Conservation (phyloP, 2,888 invertebrate species). For the Saturnia japonica region DNA sequence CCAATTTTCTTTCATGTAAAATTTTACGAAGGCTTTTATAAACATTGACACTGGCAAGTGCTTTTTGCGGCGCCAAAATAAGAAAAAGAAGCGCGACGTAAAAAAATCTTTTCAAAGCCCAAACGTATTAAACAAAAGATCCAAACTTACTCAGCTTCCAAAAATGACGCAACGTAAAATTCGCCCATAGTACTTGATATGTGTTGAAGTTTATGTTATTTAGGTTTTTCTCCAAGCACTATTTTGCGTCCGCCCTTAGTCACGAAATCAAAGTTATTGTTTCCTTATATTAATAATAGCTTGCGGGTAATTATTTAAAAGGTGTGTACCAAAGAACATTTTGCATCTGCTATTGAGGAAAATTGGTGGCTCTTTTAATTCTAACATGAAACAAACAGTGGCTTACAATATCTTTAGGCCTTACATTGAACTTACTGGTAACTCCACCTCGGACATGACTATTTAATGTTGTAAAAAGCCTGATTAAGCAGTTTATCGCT, state of each 20-base stretch:
- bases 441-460: too few relatives aligned
- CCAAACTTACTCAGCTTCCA: background rate
- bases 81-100: background rate
- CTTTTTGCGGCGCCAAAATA: too few relatives aligned
- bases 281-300: background rate
- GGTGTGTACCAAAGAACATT: background rate
- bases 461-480: too few relatives aligned
- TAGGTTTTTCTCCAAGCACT: background rate
- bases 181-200: background rate
- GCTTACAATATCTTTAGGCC: too few relatives aligned
- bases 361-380: background rate
- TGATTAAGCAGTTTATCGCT: too few relatives aligned
- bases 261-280: background rate
- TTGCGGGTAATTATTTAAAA: background rate
- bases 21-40: too few relatives aligned
- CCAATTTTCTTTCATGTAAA: too few relatives aligned
- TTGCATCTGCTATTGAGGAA: background rate
- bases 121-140: background rate
- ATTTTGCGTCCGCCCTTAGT: background rate
- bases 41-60: too few relatives aligned
- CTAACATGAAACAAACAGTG: too few relatives aligned
- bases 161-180: background rate
- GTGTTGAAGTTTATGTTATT: background rate
- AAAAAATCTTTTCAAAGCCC: background rate
- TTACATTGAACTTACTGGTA: too few relatives aligned